phyloP scores from a whole-genome alignment of 2,888 invertebrate genomes.

The Poecilobothrus nobilitatus region DNA sequence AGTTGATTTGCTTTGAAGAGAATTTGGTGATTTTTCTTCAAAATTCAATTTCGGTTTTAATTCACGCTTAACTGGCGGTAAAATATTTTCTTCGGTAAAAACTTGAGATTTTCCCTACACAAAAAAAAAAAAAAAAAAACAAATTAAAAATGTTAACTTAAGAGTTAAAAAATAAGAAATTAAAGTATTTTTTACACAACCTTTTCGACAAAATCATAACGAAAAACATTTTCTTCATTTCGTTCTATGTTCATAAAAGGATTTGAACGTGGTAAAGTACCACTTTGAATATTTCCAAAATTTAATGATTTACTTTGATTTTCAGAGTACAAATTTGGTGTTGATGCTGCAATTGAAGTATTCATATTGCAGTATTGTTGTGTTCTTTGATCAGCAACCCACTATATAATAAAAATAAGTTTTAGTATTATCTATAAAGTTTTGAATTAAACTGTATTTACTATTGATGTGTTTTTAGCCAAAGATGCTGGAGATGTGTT shows the following conservation, averaged over 20 bases:
- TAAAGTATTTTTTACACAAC: background rate
- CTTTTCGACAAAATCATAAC: constrained; percentile 45
- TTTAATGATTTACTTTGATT: constrained; percentile 24
- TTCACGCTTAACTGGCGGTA: constrained; percentile 72
- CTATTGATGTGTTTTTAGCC: background rate
- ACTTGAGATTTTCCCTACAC: background rate
- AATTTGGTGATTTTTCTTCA: constrained; percentile 38
- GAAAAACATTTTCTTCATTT: constrained; percentile 46
- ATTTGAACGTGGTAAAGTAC: constrained; percentile 35
- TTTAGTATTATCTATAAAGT: background rate
- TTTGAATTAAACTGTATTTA: background rate
- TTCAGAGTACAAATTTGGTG: constrained; percentile 38
- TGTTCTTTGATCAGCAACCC: constrained; percentile 45
- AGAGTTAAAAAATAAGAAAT: background rate
- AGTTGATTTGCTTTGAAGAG: constrained; percentile 37
- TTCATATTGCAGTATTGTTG: constrained; percentile 47
- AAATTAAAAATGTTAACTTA: background rate
- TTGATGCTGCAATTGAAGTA: constrained; percentile 39
- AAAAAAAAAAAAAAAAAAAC: background rate
- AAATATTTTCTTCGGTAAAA: constrained; percentile 25
- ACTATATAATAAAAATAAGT: constrained; percentile 19
- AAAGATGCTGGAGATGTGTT: constrained; percentile 43
- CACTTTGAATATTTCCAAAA: constrained; percentile 25
- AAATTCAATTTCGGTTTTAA: constrained; percentile 56
- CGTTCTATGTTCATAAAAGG: constrained; percentile 21